These are phyloP conservation scores for Oryzias javanicus DNA, from an alignment of 2,113 vertebrate genomes.

Conservation along the genomic window DNA sequence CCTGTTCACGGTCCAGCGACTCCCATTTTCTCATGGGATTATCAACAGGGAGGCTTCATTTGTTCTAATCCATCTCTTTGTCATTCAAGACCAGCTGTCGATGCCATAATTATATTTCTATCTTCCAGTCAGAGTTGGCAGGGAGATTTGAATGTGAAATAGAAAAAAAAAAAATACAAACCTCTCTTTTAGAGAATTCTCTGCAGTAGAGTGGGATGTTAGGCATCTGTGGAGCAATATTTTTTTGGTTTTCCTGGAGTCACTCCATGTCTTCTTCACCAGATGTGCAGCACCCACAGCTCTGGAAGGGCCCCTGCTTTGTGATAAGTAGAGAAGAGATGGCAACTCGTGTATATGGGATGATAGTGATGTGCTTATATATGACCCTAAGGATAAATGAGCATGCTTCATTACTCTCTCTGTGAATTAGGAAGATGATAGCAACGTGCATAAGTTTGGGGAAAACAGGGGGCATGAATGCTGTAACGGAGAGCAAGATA, in stretches of 20 bases:
- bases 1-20: constrained; percentile 58
- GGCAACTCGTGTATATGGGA: constrained; percentile 53
- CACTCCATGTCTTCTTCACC: constrained; percentile 26
- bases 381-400: constrained; percentile 56
- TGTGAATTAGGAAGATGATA: constrained; percentile 46
- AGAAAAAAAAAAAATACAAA: background rate
- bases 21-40: constrained; percentile 68
- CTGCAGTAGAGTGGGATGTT: constrained; percentile 9
- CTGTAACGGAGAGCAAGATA: constrained; percentile 17
- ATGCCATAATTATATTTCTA: constrained; percentile 60
- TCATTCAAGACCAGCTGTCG: constrained; percentile 53
- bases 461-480: constrained; percentile 33
- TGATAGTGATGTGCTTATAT: constrained; percentile 53
- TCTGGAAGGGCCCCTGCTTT: constrained; percentile 28
- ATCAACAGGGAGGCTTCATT: constrained; percentile 59
- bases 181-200: background rate
- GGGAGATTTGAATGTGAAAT: constrained; percentile 35
- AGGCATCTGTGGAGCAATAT: constrained; percentile 6
- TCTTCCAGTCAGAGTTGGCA: constrained; percentile 28
- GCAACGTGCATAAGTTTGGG: constrained; percentile 41
- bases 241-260: constrained; percentile 29
- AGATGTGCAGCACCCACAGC: constrained; percentile 56
- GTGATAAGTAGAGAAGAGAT: constrained; percentile 56
- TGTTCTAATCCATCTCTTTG: constrained; percentile 68
- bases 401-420: constrained; percentile 67